Conservation (phyloP, 1,140 invertebrate species). For the Glossosoma conforme region DNA sequence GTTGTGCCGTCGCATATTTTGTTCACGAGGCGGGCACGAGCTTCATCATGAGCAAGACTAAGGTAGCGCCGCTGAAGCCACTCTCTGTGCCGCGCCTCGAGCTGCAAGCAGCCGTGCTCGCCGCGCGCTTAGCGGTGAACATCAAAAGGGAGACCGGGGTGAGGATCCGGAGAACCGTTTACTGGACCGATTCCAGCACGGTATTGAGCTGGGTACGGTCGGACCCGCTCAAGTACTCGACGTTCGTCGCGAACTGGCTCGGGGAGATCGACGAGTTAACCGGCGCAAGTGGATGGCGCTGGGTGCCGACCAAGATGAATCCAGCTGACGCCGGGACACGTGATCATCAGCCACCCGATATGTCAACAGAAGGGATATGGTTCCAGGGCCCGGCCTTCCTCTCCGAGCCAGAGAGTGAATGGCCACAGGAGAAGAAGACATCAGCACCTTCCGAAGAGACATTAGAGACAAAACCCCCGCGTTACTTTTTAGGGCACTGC, state of each 20-base stretch:
- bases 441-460: too few relatives aligned
- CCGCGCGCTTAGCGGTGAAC: conserved; percentile 12
- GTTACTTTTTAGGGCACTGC: too few relatives aligned
- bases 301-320: conserved; percentile 31
- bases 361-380: too few relatives aligned
- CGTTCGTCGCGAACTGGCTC: conserved; percentile 39
- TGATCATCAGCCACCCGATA: too few relatives aligned
- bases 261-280: conserved; percentile 36
- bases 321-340: conserved; percentile 33
- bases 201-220: conserved; percentile 35
- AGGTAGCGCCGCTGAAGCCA: conserved; percentile 30
- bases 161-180: conserved; percentile 3
- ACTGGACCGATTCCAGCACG: conserved; percentile 38
- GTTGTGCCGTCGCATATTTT: conserved; percentile 26
- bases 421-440: too few relatives aligned
- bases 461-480: too few relatives aligned
- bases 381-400: too few relatives aligned
- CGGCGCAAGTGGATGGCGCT: conserved; percentile 24
- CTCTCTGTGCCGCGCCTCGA: conserved; percentile 31
- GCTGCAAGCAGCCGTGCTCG: conserved; percentile 29
- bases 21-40: conserved; percentile 13
- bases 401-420: too few relatives aligned
- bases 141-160: conserved; percentile 13
- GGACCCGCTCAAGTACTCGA: conserved; percentile 30
- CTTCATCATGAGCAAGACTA: too few relatives aligned